These are phyloP conservation scores for Parnassius orleans DNA, from an alignment of 2,888 invertebrate genomes.

Conservation along the genomic window DNA sequence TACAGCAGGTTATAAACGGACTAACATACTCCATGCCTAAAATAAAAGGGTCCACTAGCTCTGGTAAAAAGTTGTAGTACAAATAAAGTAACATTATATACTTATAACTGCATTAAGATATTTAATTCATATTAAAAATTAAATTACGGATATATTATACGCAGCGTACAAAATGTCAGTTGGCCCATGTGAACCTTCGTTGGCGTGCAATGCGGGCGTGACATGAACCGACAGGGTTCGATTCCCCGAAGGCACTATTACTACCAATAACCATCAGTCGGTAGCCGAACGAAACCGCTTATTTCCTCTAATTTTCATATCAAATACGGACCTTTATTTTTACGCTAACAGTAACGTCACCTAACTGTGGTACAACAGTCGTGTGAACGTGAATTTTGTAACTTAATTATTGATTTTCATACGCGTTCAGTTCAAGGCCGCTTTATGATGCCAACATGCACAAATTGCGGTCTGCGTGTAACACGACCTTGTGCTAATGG, in stretches of 20 bases:
- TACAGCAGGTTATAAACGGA: too few relatives aligned
- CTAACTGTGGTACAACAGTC: constrained; percentile 60
- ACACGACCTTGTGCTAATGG: constrained; percentile 64
- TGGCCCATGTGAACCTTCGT: constrained; percentile 54
- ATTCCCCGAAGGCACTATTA: constrained; percentile 75
- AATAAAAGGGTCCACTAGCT: too few relatives aligned
- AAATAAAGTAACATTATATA: too few relatives aligned
- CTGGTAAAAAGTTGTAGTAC: too few relatives aligned
- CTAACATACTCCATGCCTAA: too few relatives aligned
- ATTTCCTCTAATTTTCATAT: constrained; percentile 81
- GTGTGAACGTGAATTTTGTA: constrained; percentile 66
- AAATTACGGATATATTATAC: too few relatives aligned
- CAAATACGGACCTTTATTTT: constrained; percentile 71
- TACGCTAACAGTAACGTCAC: constrained; percentile 56
- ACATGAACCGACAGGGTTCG: constrained; percentile 58
- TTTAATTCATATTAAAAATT: too few relatives aligned
- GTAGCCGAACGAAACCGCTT: constrained; percentile 70
- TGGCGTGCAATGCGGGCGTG: constrained; percentile 69
- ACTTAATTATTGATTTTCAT: constrained; percentile 61
- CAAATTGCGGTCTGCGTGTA: constrained; percentile 42
- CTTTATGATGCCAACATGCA: constrained; percentile 50
- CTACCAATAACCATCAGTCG: constrained; percentile 74
- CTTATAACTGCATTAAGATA: too few relatives aligned
- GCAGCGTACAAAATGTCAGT: background rate
- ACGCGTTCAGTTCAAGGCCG: constrained; percentile 46